Base-by-base conservation (phyloP, 2,888 invertebrate genomes). In the Agrotis segetum region DNA sequence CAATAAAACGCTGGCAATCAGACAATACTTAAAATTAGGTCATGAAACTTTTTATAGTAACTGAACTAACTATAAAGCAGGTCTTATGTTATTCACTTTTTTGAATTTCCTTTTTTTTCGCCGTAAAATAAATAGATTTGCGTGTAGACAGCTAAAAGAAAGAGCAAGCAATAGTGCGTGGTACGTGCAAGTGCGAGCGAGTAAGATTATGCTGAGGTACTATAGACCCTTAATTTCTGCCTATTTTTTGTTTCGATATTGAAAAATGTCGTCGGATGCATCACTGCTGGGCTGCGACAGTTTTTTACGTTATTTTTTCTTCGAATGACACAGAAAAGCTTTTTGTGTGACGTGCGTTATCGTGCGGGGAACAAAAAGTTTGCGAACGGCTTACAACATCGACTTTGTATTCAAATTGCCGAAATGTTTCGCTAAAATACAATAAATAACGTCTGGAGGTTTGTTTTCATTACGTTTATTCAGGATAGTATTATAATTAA, bases 321-420 rank as follows among this genome's bases (percentile, higher is more conserved):
- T 84, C 85, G 88, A 88, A 88, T 88, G 92, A 96, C 96, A 96
- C 95, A 92, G 95, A 95, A 96, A 96, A 93, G 96, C 96, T 96
- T 93, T 96, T 95, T 95, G 94, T 91, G 90, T 89, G 92, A 90
- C 92, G 91, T 82, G 89, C 89, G 92, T 95, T 96, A 96, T 95
- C 96, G 91, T 84, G 85, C 86, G 88, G 87, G 87, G 89, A 86
- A 80, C 81, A 90, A 92, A 93, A 92, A 92, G 84, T 83, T 88
- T 81, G 87, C 87, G 87, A 87, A 77, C 79, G 74, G 76, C 77
- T 74, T 65, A 66, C 77, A 74, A 72, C 77, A 75, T 74, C 87
- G 90, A 91, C 90, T 93, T 93, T 92, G 92, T 92, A 92, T 94
- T 93, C 90, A 92, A 92, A 93, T 93, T 82, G 85, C 79, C 77